Evolutionary conservation across 2,888 invertebrate genomes (phyloP).

Genomic region (Branchipolynoe longqiensis): DNA sequence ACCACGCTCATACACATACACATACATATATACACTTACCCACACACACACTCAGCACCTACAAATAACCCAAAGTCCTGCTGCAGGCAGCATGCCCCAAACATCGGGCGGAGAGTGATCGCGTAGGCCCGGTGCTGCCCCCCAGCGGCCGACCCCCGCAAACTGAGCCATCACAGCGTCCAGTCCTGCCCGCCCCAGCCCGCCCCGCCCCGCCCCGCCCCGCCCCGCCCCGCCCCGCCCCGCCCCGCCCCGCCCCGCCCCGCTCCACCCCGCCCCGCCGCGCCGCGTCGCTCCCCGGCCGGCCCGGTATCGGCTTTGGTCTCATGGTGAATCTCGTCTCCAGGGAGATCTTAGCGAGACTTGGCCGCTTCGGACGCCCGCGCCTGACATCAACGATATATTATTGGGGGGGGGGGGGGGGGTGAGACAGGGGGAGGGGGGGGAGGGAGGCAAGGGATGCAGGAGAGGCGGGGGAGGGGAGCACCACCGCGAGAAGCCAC

Average conservation of each 20-base stretch:
- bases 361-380: neutral
- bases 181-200: neutral
- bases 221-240: neutral
- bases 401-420: too few species aligned
- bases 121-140: too few species aligned
- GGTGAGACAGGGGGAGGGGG: neutral
- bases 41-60: too few species aligned
- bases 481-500: neutral
- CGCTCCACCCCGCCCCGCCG: neutral
- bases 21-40: too few species aligned
- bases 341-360: constrained; percentile 48
- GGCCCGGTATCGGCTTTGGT: neutral
- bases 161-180: too few species aligned
- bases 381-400: constrained; percentile 12
- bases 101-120: too few species aligned
- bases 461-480: neutral
- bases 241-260: neutral
- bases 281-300: neutral
- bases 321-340: constrained; percentile 38
- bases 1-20: too few species aligned
- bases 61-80: too few species aligned
- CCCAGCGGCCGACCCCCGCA: too few species aligned
- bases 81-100: too few species aligned
- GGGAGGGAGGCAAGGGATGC: neutral
- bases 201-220: neutral